phyloP scores from a whole-genome alignment of 1,140 invertebrate species.

The Asobara japonica region DNA sequence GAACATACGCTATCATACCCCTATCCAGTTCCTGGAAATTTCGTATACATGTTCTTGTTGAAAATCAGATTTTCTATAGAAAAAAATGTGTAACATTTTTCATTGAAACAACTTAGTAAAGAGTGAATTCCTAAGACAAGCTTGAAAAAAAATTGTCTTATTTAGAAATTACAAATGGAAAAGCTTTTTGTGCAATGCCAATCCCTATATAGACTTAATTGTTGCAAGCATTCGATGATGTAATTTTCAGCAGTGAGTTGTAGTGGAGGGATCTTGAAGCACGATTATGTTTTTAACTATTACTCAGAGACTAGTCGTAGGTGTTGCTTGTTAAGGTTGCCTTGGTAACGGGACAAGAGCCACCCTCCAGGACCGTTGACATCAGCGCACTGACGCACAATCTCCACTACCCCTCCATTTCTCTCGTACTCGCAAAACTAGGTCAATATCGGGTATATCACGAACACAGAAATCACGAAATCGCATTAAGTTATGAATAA shows the following conservation, averaged over 20 bases:
- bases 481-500: neutral
- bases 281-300: neutral
- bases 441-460: constrained; percentile 61
- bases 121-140: too few species aligned
- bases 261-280: neutral
- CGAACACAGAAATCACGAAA: constrained; percentile 20
- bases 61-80: too few species aligned
- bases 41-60: too few species aligned
- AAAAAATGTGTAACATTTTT: too few species aligned
- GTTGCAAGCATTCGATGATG: too few species aligned
- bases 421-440: constrained; percentile 42
- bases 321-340: constrained; percentile 64
- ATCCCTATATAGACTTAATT: too few species aligned
- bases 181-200: too few species aligned
- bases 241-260: neutral
- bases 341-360: constrained; percentile 59
- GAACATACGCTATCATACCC: too few species aligned
- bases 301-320: constrained; percentile 47
- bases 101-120: too few species aligned
- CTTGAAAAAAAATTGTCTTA: too few species aligned
- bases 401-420: neutral
- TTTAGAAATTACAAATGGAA: too few species aligned
- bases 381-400: constrained; percentile 26
- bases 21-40: too few species aligned
- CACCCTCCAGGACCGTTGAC: constrained; percentile 41